A percentile compares a stretch with the other conserved stretches of the same genome.
phyloP scores from a whole-genome alignment of 2,888 invertebrate genomes.

The Drosophila parthenogenetica region DNA sequence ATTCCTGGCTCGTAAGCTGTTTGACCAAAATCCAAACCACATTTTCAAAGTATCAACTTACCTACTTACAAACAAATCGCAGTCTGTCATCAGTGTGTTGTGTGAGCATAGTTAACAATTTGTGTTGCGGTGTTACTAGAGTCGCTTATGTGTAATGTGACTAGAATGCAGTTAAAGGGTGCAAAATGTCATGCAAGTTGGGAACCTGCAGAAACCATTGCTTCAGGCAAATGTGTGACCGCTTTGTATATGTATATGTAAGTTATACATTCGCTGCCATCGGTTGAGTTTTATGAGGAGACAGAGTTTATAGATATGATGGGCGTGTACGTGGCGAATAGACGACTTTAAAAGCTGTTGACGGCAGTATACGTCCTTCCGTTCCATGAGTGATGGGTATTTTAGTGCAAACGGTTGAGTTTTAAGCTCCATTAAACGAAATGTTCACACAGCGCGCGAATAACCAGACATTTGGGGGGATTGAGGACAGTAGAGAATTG shows the following conservation, averaged over 20 bases:
- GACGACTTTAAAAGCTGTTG: constrained; percentile 36
- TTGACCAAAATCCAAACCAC: constrained; percentile 1
- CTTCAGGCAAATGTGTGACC: constrained; percentile 11
- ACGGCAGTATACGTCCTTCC: constrained; percentile 40
- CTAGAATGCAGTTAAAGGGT: constrained; percentile 28
- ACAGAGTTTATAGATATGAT: background rate
- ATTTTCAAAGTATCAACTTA: constrained; percentile 36
- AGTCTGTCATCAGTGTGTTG: constrained; percentile 26
- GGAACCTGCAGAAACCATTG: constrained; percentile 32
- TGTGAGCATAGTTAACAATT: constrained; percentile 8
- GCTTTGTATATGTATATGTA: background rate
- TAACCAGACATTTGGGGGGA: constrained; percentile 43
- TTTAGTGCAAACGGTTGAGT: constrained; percentile 35
- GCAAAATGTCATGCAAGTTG: constrained; percentile 35
- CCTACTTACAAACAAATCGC: constrained; percentile 34
- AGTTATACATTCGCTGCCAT: constrained; percentile 23
- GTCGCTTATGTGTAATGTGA: constrained; percentile 37
- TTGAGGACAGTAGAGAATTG: background rate
- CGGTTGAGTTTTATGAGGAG: constrained; percentile 26
- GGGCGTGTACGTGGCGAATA: constrained; percentile 4
- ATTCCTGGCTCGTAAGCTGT: background rate
- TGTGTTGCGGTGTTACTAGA: constrained; percentile 41
- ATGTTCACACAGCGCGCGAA: constrained; percentile 26
- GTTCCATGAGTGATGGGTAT: constrained; percentile 58
- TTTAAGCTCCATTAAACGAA: constrained; percentile 28